A percentile compares a stretch with the other conserved stretches of the same genome.
Evolutionary conservation across 2,888 invertebrate genomes (phyloP).

Genomic region (Amaurobius ferox): DNA sequence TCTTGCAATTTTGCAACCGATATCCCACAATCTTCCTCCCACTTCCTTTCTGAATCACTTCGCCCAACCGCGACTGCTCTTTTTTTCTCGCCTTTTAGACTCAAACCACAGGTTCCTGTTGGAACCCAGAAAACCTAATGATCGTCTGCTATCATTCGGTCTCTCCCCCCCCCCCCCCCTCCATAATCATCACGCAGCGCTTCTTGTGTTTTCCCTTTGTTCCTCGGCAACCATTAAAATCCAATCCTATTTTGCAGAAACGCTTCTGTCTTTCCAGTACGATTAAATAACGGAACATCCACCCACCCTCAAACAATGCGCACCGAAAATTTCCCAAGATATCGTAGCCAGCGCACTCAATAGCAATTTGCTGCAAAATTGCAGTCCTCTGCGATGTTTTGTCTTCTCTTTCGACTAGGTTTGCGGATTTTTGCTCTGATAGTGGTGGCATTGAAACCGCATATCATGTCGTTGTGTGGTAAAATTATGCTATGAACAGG

Average conservation of each 20-base stretch:
- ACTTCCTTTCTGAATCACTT: neutral
- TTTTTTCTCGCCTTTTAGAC: slow-evolving; percentile 3
- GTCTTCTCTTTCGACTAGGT: neutral
- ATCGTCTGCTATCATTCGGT: neutral
- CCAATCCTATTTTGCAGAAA: slow-evolving; percentile 4
- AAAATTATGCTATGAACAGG: no score
- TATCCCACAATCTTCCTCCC: neutral
- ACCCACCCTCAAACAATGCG: neutral
- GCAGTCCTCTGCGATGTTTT: neutral
- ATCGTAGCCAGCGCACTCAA: neutral
- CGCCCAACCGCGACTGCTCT: slow-evolving; percentile 4
- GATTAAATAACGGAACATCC: slow-evolving; percentile 12
- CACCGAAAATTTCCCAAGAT: neutral
- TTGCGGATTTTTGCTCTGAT: no score
- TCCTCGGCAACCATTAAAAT: slow-evolving; percentile 20
- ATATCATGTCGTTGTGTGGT: neutral
- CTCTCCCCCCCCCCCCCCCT: neutral
- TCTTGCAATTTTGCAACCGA: neutral
- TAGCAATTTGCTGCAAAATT: neutral
- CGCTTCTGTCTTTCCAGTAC: neutral
- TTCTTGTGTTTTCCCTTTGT: slow-evolving; percentile 17
- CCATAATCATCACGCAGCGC: slow-evolving; percentile 1
- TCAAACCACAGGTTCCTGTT: slow-evolving; percentile 41
- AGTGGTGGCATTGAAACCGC: neutral
- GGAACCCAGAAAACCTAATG: slow-evolving; percentile 21